These are phyloP conservation scores for Scaeva pyrastri DNA, from an alignment of 2,888 invertebrate genomes.

Conservation along the genomic window DNA sequence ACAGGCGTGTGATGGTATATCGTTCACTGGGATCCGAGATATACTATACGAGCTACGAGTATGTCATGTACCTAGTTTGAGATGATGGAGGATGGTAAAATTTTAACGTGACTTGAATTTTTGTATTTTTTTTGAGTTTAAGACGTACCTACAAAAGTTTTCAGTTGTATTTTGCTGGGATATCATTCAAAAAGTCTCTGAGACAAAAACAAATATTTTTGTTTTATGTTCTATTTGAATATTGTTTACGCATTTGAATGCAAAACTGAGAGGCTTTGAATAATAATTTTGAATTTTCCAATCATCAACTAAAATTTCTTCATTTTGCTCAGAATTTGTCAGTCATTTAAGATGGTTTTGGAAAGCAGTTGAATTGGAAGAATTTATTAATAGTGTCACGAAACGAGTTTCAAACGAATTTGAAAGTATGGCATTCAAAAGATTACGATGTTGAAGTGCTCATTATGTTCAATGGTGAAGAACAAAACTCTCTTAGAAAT, in stretches of 20 bases:
- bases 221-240: not conserved
- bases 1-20: not conserved
- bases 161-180: not conserved
- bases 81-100: not conserved
- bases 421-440: too few relatives aligned
- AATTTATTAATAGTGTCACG: too few relatives aligned
- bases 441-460: too few relatives aligned
- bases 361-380: too few relatives aligned
- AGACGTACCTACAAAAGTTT: too few relatives aligned
- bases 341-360: too few relatives aligned
- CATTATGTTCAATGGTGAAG: too few relatives aligned
- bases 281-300: not conserved
- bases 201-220: not conserved
- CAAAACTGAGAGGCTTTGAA: not conserved
- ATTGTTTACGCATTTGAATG: not conserved
- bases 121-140: not conserved
- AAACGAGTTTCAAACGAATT: too few relatives aligned
- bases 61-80: not conserved
- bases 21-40: not conserved
- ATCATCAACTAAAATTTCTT: too few relatives aligned
- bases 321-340: too few relatives aligned
- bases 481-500: too few relatives aligned
- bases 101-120: conserved; percentile 23
- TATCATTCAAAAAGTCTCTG: conserved; percentile 6
- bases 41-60: not conserved